phyloP scores from a whole-genome alignment of 2,888 invertebrate genomes.

The Stomorhina lunata region DNA sequence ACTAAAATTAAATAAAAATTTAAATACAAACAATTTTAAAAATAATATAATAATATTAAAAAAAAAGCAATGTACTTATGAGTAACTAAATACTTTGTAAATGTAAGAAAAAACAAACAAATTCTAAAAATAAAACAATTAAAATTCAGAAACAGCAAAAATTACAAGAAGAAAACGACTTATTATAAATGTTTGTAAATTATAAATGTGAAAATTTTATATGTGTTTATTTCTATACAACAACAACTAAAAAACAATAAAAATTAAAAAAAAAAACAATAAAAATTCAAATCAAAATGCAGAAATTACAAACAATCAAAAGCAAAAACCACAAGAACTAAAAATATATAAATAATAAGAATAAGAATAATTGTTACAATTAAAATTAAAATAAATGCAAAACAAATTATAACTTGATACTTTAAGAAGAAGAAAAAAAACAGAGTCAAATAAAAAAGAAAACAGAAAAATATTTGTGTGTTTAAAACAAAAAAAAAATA shows the following conservation, averaged over 20 bases:
- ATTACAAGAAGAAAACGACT: background rate
- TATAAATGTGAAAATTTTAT: constrained; percentile 63
- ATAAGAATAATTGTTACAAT: constrained; percentile 30
- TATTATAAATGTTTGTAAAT: constrained; percentile 60
- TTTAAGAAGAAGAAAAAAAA: background rate
- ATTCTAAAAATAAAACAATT: constrained; percentile 11
- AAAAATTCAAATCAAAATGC: background rate
- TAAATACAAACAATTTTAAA: background rate
- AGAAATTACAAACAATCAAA: constrained; percentile 11
- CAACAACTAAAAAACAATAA: constrained; percentile 1
- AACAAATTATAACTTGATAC: constrained; percentile 7
- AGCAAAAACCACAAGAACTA: constrained; percentile 38
- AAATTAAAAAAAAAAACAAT: constrained; percentile 1
- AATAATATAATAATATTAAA: constrained; percentile 1
- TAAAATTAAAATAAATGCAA: background rate
- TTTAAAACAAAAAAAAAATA: background rate
- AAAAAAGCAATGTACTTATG: constrained; percentile 67
- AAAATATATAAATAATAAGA: background rate
- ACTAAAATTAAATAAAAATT: too few species aligned
- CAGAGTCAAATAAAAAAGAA: background rate
- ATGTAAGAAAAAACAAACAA: constrained; percentile 52
- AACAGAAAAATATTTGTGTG: constrained; percentile 26
- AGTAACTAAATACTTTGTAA: constrained; percentile 64
- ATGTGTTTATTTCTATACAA: constrained; percentile 63
- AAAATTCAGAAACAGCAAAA: constrained; percentile 28